Evolutionary conservation across 2,113 vertebrate genomes (phyloP).

Genomic region (Lasiurus borealis): DNA sequence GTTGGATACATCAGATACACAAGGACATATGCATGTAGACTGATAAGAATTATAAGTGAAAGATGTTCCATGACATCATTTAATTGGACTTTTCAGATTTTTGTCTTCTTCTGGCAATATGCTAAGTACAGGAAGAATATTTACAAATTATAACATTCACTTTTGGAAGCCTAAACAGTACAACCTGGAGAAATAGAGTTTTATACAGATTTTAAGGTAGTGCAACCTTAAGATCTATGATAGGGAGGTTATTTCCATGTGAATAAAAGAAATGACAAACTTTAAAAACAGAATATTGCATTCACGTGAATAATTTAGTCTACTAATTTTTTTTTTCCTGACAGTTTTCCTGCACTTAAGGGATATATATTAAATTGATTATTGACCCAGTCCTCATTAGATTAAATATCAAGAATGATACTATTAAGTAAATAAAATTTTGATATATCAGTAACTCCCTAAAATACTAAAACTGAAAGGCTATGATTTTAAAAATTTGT

Average conservation of each 20-base stretch:
- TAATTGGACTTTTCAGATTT: background rate
- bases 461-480: background rate
- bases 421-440: background rate
- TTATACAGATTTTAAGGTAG: background rate
- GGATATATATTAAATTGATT: background rate
- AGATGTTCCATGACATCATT: background rate
- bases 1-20: background rate
- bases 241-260: background rate
- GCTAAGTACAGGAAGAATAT: background rate
- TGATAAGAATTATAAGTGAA: background rate
- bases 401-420: background rate
- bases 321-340: background rate
- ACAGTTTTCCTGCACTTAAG: background rate
- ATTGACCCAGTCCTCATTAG: background rate
- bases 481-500: background rate
- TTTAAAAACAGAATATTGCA: background rate
- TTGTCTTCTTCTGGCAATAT: background rate
- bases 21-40: background rate
- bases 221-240: background rate
- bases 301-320: background rate
- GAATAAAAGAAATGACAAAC: background rate
- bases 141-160: background rate
- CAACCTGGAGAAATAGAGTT: background rate
- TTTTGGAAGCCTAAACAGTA: background rate
- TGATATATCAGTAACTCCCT: background rate